phyloP scores from a whole-genome alignment of 1,140 invertebrate species.

The Drosophila carrolli region DNA sequence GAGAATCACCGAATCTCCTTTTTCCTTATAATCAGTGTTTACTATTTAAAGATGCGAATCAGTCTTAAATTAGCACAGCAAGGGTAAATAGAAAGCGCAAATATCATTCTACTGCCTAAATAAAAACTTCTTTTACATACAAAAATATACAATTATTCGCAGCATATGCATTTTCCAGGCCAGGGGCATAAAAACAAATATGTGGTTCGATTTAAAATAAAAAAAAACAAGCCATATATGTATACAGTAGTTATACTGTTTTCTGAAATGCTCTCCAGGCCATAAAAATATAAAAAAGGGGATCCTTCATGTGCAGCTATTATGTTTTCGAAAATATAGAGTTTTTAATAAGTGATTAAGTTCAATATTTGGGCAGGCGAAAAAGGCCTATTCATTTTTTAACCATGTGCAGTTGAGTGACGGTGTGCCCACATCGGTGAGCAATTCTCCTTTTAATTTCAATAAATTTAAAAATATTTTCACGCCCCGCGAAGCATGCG shows the following conservation, averaged over 20 bases:
- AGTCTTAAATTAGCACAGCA: too few relatives aligned
- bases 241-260: too few relatives aligned
- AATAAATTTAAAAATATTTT: constrained; percentile 68
- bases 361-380: background rate
- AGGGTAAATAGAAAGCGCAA: too few relatives aligned
- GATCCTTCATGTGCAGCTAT: background rate
- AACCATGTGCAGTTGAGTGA: background rate
- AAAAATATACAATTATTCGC: background rate
- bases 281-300: background rate
- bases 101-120: too few relatives aligned
- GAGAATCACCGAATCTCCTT: too few relatives aligned
- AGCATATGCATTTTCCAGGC: background rate
- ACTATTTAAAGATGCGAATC: too few relatives aligned
- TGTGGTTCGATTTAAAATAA: too few relatives aligned
- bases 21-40: too few relatives aligned
- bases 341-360: constrained; percentile 1
- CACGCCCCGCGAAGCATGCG: constrained; percentile 26
- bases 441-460: constrained; percentile 41
- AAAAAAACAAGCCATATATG: background rate
- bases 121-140: too few relatives aligned
- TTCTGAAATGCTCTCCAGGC: too few relatives aligned
- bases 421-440: background rate
- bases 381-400: constrained; percentile 1
- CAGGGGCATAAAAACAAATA: background rate
- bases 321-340: background rate